These are phyloP conservation scores for Marmota flaviventris DNA, from an alignment of 2,113 vertebrate species.

Conservation along the genomic window DNA sequence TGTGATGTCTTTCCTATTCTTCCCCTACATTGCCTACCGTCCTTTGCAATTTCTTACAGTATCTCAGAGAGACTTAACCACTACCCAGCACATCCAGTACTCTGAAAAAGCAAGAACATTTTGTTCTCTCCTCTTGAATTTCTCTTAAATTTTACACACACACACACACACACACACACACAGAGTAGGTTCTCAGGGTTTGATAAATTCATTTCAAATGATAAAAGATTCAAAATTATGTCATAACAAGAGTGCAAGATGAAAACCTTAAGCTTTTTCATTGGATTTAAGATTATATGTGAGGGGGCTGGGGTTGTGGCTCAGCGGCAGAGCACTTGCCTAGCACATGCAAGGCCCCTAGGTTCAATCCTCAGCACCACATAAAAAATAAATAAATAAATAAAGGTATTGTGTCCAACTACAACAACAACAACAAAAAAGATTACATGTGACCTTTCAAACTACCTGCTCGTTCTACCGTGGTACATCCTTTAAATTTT, in stretches of 20 bases:
- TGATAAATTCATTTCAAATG: constrained; percentile 12
- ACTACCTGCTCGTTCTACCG: background rate
- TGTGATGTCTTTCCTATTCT: background rate
- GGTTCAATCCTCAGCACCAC: no score
- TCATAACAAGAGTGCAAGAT: background rate
- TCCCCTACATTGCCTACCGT: background rate
- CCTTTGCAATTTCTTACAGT: background rate
- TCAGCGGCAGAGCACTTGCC: no score
- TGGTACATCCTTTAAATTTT: constrained; percentile 4
- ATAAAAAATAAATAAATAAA: no score
- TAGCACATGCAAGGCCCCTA: no score
- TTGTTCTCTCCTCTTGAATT: background rate
- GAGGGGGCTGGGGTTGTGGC: no score
- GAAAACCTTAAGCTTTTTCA: background rate
- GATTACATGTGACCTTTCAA: background rate
- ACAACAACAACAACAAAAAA: background rate
- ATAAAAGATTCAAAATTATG: background rate
- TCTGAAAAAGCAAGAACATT: constrained; percentile 9
- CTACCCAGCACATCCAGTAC: background rate
- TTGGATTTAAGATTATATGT: background rate
- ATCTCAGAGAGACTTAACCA: background rate
- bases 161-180: background rate
- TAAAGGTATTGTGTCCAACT: no score
- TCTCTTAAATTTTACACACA: background rate
- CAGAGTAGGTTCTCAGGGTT: background rate